These are phyloP conservation scores for Scomber scombrus DNA, from an alignment of 2,113 vertebrate species.

Conservation along the genomic window DNA sequence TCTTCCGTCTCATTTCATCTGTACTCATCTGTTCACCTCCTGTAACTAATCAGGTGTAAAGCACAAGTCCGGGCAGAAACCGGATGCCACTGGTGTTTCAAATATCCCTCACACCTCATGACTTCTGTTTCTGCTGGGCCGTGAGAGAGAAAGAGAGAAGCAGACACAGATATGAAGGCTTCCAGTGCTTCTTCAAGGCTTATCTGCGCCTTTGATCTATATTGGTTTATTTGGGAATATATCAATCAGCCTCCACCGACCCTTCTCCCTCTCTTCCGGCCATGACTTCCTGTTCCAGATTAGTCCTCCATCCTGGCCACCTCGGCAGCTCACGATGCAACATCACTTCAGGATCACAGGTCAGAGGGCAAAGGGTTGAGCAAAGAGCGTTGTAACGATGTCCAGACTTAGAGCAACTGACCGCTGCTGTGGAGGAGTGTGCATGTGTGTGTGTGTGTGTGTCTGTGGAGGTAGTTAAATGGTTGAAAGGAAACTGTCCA, in stretches of 20 bases:
- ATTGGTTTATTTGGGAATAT: constrained; percentile 75
- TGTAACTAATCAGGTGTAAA: constrained; percentile 77
- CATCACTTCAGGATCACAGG: constrained; percentile 80
- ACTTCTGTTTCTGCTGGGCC: constrained; percentile 57
- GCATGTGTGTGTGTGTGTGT: constrained; percentile 54
- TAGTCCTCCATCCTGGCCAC: constrained; percentile 77
- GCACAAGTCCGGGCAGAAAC: constrained; percentile 60
- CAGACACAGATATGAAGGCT: constrained; percentile 44
- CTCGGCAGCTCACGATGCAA: constrained; percentile 74
- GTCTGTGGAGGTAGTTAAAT: constrained; percentile 76
- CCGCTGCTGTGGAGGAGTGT: constrained; percentile 44
- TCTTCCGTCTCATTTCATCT: constrained; percentile 68
- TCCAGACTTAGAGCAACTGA: constrained; percentile 79
- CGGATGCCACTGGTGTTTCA: constrained; percentile 73
- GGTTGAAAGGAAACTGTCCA: constrained; percentile 84
- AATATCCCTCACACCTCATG: constrained; percentile 71
- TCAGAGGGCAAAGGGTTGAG: constrained; percentile 78
- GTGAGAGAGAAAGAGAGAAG: constrained; percentile 14
- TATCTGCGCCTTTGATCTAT: constrained; percentile 80
- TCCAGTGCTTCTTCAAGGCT: constrained; percentile 42
- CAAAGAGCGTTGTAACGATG: constrained; percentile 81
- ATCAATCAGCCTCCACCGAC: constrained; percentile 75
- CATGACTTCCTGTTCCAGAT: constrained; percentile 69
- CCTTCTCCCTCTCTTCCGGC: constrained; percentile 72
- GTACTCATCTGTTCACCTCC: constrained; percentile 67